Base-by-base conservation (phyloP, 1,140 invertebrate genomes). In the Lanistes nyassanus region DNA sequence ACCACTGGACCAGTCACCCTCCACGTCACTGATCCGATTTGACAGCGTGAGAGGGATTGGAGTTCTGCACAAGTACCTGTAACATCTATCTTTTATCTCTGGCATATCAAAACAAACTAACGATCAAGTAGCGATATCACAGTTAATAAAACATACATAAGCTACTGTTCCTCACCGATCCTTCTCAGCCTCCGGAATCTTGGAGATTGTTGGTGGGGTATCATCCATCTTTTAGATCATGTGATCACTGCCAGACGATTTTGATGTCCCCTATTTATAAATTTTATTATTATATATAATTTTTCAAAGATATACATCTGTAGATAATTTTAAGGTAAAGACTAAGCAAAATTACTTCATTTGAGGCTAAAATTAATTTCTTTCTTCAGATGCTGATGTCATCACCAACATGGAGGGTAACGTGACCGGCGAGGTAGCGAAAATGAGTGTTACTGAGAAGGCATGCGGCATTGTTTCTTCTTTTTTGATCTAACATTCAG, bases 371-470 rank as follows among this genome's bases (percentile, higher is more conserved):
- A 47, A 47, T 47, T 3, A 47, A 47, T 47, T 13, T 1, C 9
- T 42, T 47, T 47, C 42, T 9, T 47, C 9, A 47, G 19, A 60
- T n/a, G 23, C 23, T 66, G 64, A 29, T 66, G 23, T 66, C 31
- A 23, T 11, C 11, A 23, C 21, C 64, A 87, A 82, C 79, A 87
- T 88, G 87, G 85, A 85, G 39, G 85, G 86, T 74, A 84, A 86
- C 85, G 87, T 87, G 85, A 86, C 83, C 51, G 74, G 80, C 16
- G 78, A 81, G 29, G 67, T 88, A 16, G 65, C 81, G 55, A 83
- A 85, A 16, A 83, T 88, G 82, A 76, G 80, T 55, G 83, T 88
- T 65, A 81, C 81, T 39, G 81, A 83, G 79, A 84, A 88, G 82
- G 85, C 85, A 88, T 79, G 83, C 82, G 67, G 77, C 51, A 66